These are phyloP conservation scores for Eutolmus rufibarbis DNA, from an alignment of 2,888 invertebrate species.

Conservation along the genomic window DNA sequence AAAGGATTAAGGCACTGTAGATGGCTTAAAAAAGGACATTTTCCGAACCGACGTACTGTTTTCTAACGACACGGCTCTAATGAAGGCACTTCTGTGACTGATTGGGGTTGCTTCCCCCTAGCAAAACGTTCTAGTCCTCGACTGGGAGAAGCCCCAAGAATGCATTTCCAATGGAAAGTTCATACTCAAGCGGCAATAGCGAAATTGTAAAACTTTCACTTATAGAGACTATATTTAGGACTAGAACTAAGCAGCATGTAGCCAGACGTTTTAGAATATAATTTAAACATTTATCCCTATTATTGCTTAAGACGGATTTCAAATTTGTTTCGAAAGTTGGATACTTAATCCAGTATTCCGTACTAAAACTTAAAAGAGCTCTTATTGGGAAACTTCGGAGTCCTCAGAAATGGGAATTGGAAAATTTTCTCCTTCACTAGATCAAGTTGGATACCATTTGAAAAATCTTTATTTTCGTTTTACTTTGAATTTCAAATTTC, in stretches of 20 bases:
- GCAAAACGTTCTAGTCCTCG: neutral
- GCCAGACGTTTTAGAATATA: neutral
- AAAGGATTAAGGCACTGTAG: neutral
- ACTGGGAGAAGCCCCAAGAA: neutral
- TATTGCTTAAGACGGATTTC: too few species aligned
- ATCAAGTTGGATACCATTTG: too few species aligned
- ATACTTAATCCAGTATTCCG: too few species aligned
- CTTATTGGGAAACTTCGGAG: too few species aligned
- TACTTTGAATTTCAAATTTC: too few species aligned
- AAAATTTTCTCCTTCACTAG: too few species aligned
- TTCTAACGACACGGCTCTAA: neutral
- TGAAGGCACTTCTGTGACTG: conserved; percentile 43
- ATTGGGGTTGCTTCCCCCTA: conserved; percentile 18
- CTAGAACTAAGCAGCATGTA: neutral
- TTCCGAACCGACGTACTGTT: neutral
- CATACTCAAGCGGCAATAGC: too few species aligned
- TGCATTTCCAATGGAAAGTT: neutral
- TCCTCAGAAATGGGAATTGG: too few species aligned
- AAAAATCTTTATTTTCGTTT: too few species aligned
- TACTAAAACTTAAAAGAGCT: too few species aligned
- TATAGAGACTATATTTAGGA: neutral
- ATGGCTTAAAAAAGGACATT: neutral
- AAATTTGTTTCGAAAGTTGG: too few species aligned
- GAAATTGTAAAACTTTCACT: neutral
- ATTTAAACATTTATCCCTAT: too few species aligned